Evolutionary conservation across 1,140 invertebrate genomes (phyloP), one percentile per base, ranked within the genome.

Genomic region (Harlomillsia oculata): DNA sequence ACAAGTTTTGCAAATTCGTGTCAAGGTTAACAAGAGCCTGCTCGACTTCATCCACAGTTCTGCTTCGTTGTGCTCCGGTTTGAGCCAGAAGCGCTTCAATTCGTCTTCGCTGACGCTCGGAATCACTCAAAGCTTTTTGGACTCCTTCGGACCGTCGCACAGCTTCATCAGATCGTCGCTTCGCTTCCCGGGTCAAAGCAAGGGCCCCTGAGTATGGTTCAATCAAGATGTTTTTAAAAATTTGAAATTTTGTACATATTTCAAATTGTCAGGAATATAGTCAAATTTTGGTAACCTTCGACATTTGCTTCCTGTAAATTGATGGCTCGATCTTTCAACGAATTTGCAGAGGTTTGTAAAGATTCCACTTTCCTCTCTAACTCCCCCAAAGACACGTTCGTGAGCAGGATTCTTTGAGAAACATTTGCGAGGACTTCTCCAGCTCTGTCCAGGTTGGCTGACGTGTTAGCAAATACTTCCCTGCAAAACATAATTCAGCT

Each of bases 231-330:
- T 23, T 2, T 6, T 45, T 2, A 25, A n/a, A 44, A 32, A 40
- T 4, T n/a, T 30, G 21, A 5, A 29, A 59, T 39, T 43, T 30
- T 28, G 41, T 13, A 4, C 4, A 13, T 53, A 37, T 4, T 5
- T 21, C 1, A 48, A 51, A 23, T 4, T 5, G 44, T 25, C 18
- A 18, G 50, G 11, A 28, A 32, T 13, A 16, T 32, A 49, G 23
- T 48, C 43, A 39, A 30, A 34, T 30, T 23, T 29, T 20, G 28
- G 43, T 56, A 63, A 79, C 79, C 93, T 75, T 93, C 87, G 32
- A 97, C 86, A 72, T 97, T 93, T 4, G 84, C 87, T 73, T 96
- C 92, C 71, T 96, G 90, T 25, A 98, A 74, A 67, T 84, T 82
- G 1, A 89, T 96, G 11, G 89, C 89, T 68, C 91, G 89, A 50